Percentiles rank a stretch among this genome's conserved stretches.
phyloP scores from a whole-genome alignment of 2,888 invertebrate genomes.

The Ommatoiulus sabulosus region DNA sequence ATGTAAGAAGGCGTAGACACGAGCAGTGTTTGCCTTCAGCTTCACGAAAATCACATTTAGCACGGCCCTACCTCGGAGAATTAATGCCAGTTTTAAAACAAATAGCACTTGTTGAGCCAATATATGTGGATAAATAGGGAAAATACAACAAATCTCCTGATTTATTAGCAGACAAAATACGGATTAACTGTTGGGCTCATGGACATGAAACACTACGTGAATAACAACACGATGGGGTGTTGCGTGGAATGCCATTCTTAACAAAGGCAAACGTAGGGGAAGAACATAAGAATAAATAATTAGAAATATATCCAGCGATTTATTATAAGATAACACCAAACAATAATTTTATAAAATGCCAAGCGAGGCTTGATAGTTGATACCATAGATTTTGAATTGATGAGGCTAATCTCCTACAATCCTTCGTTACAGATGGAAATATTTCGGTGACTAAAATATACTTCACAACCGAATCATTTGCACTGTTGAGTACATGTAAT shows the following conservation, averaged over 20 bases:
- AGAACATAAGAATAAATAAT: background rate
- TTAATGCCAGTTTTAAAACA: background rate
- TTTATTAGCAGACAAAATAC: background rate
- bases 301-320: background rate
- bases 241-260: background rate
- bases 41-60: background rate
- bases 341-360: background rate
- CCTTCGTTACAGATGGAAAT: background rate
- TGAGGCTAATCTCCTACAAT: background rate
- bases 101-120: background rate
- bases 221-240: slow-evolving; percentile 13
- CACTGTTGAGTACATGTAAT: no score
- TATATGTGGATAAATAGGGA: background rate
- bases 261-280: background rate
- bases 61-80: background rate
- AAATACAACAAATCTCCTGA: background rate
- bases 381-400: background rate
- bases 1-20: background rate
- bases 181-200: background rate
- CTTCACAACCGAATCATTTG: no score
- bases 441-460: no score
- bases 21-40: background rate
- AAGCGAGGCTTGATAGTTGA: background rate
- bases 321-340: background rate
- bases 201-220: background rate